phyloP scores from a whole-genome alignment of 1,140 invertebrate species.

The Phocides pigmalion region DNA sequence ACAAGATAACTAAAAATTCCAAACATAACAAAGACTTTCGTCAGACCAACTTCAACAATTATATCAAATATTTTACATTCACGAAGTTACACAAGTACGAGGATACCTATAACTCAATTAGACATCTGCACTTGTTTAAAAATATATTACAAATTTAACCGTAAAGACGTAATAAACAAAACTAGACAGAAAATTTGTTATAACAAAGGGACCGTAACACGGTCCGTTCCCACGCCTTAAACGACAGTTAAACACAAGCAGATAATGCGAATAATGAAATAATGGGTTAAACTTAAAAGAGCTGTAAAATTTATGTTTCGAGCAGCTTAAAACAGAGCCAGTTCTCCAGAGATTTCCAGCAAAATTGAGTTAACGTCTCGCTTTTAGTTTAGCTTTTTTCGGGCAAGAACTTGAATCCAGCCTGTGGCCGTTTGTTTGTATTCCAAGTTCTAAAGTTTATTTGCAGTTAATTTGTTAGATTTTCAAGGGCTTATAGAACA shows the following conservation, averaged over 20 bases:
- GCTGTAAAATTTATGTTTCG: constrained; percentile 74
- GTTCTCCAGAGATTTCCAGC: constrained; percentile 64
- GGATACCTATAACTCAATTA: too few species aligned
- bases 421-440: constrained; percentile 47
- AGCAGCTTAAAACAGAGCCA: constrained; percentile 70
- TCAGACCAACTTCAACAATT: too few species aligned
- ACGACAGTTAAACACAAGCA: constrained; percentile 30
- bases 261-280: constrained; percentile 66
- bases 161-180: too few species aligned
- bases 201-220: neutral
- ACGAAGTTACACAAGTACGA: too few species aligned
- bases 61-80: too few species aligned
- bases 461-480: neutral
- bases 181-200: too few species aligned
- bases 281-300: constrained; percentile 75
- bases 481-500: neutral
- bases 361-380: constrained; percentile 69
- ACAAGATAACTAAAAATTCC: too few species aligned
- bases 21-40: too few species aligned
- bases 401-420: constrained; percentile 51
- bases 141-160: too few species aligned
- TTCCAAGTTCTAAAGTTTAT: constrained; percentile 42
- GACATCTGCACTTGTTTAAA: too few species aligned
- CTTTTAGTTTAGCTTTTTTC: constrained; percentile 59
- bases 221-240: neutral